Percentiles rank a stretch among this genome's conserved stretches.
These are phyloP conservation scores for Dasypogon diadema DNA, from an alignment of 2,888 invertebrate species.

Conservation along the genomic window DNA sequence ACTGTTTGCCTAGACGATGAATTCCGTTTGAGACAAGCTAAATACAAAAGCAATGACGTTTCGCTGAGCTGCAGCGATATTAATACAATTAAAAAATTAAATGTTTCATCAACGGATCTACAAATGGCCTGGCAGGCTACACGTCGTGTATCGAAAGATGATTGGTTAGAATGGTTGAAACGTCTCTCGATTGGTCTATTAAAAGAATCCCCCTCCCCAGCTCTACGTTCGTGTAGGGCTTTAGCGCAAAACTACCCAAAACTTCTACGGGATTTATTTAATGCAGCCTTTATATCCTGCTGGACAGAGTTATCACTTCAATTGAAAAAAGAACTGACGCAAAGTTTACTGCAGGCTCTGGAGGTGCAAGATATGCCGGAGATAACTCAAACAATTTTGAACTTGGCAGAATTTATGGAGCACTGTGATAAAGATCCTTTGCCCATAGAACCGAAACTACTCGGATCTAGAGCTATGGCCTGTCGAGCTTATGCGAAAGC, in stretches of 20 bases:
- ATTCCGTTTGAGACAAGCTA: conserved; percentile 74
- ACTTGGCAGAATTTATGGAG: conserved; percentile 99
- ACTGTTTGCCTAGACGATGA: conserved; percentile 83
- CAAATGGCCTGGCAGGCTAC: conserved; percentile 94
- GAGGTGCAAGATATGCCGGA: conserved; percentile 95
- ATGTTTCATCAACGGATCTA: conserved; percentile 85
- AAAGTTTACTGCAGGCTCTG: conserved; percentile 89
- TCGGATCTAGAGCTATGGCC: conserved; percentile 95
- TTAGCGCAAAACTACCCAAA: conserved; percentile 95
- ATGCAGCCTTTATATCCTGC: conserved; percentile 98
- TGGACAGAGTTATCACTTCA: conserved; percentile 91
- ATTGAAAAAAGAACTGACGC: conserved; percentile 86
- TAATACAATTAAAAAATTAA: conserved; percentile 82
- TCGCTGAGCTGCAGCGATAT: conserved; percentile 76
- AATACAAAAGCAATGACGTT: conserved; percentile 80
- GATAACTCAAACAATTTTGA: conserved; percentile 94
- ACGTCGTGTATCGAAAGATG: conserved; percentile 94
- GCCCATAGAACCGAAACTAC: conserved; percentile 86
- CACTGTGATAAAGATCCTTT: conserved; percentile 97
- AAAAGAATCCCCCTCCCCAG: conserved; percentile 95
- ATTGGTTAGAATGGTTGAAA: conserved; percentile 98
- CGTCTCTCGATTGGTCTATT: conserved; percentile 92
- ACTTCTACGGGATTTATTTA: conserved; percentile 95
- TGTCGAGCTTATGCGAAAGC: conserved; percentile 83
- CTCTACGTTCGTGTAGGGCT: conserved; percentile 91